A percentile compares a stretch with the other conserved stretches of the same genome.
These are phyloP conservation scores for Gnathonemus longibarbis DNA, from an alignment of 2,113 vertebrate species.

Conservation along the genomic window DNA sequence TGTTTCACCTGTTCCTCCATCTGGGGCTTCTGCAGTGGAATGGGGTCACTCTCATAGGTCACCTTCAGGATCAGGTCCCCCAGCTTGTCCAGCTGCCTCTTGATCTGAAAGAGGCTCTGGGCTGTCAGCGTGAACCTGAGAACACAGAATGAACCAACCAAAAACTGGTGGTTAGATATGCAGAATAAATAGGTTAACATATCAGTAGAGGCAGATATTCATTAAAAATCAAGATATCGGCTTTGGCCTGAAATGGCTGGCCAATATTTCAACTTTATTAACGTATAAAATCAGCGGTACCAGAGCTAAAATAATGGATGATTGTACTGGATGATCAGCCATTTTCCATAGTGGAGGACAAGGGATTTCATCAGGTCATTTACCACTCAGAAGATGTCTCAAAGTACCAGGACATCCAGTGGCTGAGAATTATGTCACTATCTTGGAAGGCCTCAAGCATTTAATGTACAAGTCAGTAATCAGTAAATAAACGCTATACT, in stretches of 20 bases:
- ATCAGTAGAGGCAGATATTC: neutral
- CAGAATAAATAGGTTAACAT: neutral
- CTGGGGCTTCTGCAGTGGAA: conserved; percentile 77
- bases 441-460: neutral
- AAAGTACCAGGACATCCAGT: neutral
- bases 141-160: neutral
- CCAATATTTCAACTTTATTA: neutral
- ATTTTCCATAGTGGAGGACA: neutral
- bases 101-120: conserved; percentile 93
- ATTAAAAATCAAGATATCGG: neutral
- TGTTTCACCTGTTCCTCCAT: conserved; percentile 81
- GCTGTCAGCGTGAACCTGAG: conserved; percentile 80
- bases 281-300: neutral
- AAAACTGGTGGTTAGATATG: neutral
- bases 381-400: neutral
- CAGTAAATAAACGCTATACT: neutral
- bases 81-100: conserved; percentile 86
- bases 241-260: neutral
- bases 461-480: neutral
- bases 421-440: neutral
- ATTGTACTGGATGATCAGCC: neutral
- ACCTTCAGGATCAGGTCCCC: conserved; percentile 83
- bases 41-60: conserved; percentile 88
- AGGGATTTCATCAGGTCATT: neutral
- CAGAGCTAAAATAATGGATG: neutral